Conservation (phyloP, 2,797 vertebrate genomes). For the Cossypha niveicapilla region DNA sequence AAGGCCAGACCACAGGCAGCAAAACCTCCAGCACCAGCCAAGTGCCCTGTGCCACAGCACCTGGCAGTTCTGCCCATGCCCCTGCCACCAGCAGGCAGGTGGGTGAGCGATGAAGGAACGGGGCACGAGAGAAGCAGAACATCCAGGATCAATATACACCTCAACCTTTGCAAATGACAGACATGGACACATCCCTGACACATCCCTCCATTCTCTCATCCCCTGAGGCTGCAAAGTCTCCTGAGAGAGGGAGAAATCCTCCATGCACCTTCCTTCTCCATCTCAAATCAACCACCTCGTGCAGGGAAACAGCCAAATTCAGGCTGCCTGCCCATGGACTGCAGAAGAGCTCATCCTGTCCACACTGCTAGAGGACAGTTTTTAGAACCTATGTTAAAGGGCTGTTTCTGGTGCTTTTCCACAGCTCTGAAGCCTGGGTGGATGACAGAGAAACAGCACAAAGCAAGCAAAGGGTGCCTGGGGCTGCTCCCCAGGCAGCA, state of each 20-base stretch:
- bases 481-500: not conserved
- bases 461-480: not conserved
- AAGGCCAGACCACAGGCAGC: slow-evolving; percentile 12
- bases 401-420: not conserved
- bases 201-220: no score
- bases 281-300: not conserved
- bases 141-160: not conserved
- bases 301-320: not conserved
- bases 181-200: rapidly evolving
- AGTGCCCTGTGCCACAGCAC: not conserved
- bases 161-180: not conserved
- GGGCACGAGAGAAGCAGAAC: not conserved
- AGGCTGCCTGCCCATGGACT: rapidly evolving
- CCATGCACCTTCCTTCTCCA: not conserved
- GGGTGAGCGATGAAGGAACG: not conserved
- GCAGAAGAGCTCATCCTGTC: not conserved
- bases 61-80: not conserved
- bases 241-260: not conserved
- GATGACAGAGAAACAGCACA: not conserved
- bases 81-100: not conserved
- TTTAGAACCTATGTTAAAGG: not conserved
- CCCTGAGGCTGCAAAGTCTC: not conserved
- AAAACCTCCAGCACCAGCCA: not conserved
- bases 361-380: not conserved
- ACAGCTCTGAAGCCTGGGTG: not conserved